Evolutionary conservation across 2,113 vertebrate genomes (phyloP).

Genomic region (Tetrao urogallus): DNA sequence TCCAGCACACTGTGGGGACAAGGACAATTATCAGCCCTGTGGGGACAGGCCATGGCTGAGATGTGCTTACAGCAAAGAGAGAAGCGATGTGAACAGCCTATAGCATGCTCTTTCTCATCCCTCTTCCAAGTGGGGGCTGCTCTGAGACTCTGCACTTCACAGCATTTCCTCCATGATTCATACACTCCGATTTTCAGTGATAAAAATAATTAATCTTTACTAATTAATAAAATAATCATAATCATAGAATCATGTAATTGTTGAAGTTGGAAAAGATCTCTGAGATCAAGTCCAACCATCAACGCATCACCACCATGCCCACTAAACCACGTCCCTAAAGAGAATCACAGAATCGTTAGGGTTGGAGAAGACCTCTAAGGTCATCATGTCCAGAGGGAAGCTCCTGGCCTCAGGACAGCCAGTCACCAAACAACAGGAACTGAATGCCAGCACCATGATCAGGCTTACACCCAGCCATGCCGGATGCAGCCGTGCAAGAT

Average conservation of each 20-base stretch:
- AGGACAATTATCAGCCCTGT: neutral
- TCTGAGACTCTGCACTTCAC: accelerated
- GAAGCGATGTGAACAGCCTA: too few relatives aligned
- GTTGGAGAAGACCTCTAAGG: neutral
- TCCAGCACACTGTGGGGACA: constrained; percentile 85
- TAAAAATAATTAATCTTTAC: neutral
- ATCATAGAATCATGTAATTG: neutral
- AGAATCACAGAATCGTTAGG: neutral
- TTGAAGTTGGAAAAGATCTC: neutral
- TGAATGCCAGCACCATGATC: too few relatives aligned
- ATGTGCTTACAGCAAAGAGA: too few relatives aligned
- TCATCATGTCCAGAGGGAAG: too few relatives aligned
- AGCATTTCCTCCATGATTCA: neutral
- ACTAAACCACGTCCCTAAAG: neutral
- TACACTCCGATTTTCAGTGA: accelerated
- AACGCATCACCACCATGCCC: neutral
- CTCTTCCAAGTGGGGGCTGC: accelerated
- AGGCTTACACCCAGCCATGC: too few relatives aligned
- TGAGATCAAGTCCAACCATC: neutral
- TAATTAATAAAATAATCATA: neutral
- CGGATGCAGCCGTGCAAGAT: too few relatives aligned
- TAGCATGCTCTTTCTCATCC: neutral
- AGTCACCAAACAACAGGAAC: too few relatives aligned
- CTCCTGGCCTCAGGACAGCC: too few relatives aligned
- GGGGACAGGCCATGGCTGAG: neutral